Evolutionary conservation across 2,797 vertebrate genomes (phyloP), one percentile per base, ranked within the genome.

Genomic region (Ibycter americanus): DNA sequence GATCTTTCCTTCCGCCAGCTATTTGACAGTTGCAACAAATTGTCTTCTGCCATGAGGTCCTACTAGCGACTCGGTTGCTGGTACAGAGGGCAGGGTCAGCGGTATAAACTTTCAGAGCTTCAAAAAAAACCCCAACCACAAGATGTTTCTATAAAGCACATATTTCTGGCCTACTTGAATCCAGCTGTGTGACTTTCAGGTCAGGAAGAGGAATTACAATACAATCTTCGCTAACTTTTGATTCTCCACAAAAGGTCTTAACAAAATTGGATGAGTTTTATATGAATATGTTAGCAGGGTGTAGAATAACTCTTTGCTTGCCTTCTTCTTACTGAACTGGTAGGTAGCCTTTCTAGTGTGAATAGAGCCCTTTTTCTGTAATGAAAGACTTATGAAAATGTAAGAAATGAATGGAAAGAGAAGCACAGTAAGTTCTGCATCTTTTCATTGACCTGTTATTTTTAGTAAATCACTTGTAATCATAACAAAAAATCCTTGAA

Each of bases 181-280:
- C 95, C 95, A 96, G 81, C 96, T 97, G 94, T 92, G 91, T 95
- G 93, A 91, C 93, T 96, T 95, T 96, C 96, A 95, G 96, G 92
- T 95, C 82, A 90, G 94, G 83, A 87, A 96, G 92, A 92, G 89
- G 92, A 96, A 95, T 96, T 92, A 95, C 93, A 97, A 96, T 94
- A 93, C 91, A 92, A 88, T 94, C 92, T 96, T 97, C 62, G 2
- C 90, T 95, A 96, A 97, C 91, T 97, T 95, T 95, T 96, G 89
- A 95, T 97, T 96, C 93, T 91, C 92, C 72, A 95, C 96, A 95
- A 96, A 97, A 94, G 94, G 79, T 92, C 94, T 97, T 96, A 96
- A 92, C 96, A 95, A 94, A 97, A 97, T 91, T 93, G 92, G 91
- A 95, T 96, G 86, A 96, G 90, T 90, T 96, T 94, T 89, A 59